Base-by-base conservation (phyloP, 2,888 invertebrate species). In the Onchidella celtica region DNA sequence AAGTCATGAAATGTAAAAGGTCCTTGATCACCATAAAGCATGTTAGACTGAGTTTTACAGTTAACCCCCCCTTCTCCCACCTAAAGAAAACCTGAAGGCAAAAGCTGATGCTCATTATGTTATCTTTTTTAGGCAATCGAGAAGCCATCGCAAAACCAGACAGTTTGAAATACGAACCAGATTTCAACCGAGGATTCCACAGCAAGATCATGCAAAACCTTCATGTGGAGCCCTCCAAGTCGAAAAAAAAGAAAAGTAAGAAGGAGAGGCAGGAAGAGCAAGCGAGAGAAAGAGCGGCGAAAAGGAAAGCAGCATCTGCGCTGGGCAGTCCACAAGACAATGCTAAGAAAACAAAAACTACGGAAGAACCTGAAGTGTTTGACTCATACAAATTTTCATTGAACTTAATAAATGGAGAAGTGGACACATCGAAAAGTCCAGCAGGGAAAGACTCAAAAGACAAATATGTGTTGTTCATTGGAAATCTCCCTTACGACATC, bases 391-490 rank as follows among this genome's bases (percentile, higher is more conserved):
- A 68, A 63, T 81, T 81, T 72, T 81, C 81, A 21, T 36, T 81
- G 27, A 69, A 63, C 14, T 68, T 81, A 38, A 81, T 81, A 36
- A 79, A 69, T 38, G 76, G 70, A 40, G 76, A 76, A 27, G 72
- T 76, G 32, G 75, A 79, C 40, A 34, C 70, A 1, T 38, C 68
- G 24, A 70, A 74, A n/a, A 36, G 61, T 27, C 32, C 68, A 4
- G 55, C 36, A 24, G 63, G 40, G 6, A 80, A 80, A 65, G 81
- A 82, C 69, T 81, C 84, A 29, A 86, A 87, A 55, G 88, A 88
- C 65, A 87, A 86, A 29, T 89, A 89, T 85, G 89, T 90, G 21
- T 80, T 92, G 24, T 89, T 90, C 86, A 88, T 92, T 14, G 90
- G 90, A 14, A 91, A 92, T 86, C 85, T 92, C 57, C 90, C 91